Evolutionary conservation across 2,888 invertebrate genomes (phyloP), one percentile per base, ranked within the genome.

Genomic region (Oligia latruncula): DNA sequence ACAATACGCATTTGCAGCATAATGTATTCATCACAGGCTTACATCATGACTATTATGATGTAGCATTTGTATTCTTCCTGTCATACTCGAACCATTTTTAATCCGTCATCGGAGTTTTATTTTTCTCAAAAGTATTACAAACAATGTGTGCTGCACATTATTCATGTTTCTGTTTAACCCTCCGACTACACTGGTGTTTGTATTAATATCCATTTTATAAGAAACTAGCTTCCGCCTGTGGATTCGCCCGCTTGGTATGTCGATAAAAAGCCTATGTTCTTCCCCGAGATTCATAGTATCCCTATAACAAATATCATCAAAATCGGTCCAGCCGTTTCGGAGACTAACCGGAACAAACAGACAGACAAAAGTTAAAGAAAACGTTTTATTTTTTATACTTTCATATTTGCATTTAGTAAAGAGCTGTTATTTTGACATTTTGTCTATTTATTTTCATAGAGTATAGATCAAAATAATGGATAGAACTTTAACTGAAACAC

Each of bases 41-140:
- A 81, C 76, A 86, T 81, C 83, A 77, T 83, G 64, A 66, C 73
- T 74, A 65, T 80, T 80, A 78, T 40, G 49, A 77, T 77, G 71
- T 20, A 77, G 55, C 75, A 87, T 84, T 82, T 74, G 74, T 84
- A 84, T 87, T 81, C 74, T 43, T 62, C 60, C 65, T 77, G 86
- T 84, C 86, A 87, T 79, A 81, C 64, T 79, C 58, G 66, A 81
- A 84, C 77, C 74, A 84, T 89, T 82, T 88, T 89, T 85, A 89
- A 89, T 89, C 87, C 72, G 81, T 88, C 88, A 87, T 80, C 52
- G 77, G 35, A 58, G 71, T 84, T 81, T 76, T 74, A 72, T 85
- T 85, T 84, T 66, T 73, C 71, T 84, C 66, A 75, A 84, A 84
- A 85, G 72, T 58, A 71, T 82, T 78, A 67, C 43, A 70, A 67